A percentile compares a stretch with the other conserved stretches of the same genome.
phyloP scores from a whole-genome alignment of 2,113 vertebrate genomes.

The Pycnonotus jocosus region DNA sequence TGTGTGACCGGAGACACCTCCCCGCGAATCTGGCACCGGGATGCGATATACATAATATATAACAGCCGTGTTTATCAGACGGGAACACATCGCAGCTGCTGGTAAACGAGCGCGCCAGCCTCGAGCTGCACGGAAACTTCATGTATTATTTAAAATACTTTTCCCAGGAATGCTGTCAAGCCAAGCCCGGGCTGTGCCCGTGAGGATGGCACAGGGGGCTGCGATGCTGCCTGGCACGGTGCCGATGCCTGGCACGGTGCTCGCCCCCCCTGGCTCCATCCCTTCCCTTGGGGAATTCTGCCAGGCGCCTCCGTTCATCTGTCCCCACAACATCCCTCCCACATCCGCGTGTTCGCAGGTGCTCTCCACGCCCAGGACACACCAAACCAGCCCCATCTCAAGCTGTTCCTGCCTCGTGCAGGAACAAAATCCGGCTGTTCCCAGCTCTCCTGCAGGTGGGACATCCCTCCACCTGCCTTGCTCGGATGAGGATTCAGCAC shows the following conservation, averaged over 20 bases:
- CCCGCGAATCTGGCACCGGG: neutral
- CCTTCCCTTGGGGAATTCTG: neutral
- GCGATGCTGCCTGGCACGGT: rapidly evolving
- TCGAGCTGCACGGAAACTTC: conserved; percentile 29
- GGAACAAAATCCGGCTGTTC: rapidly evolving
- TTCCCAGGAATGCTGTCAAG: conserved; percentile 39
- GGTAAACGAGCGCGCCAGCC: conserved; percentile 10
- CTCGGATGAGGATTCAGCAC: neutral
- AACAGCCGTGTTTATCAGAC: conserved; percentile 42
- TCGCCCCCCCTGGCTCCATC: neutral
- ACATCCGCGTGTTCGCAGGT: rapidly evolving
- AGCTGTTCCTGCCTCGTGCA: rapidly evolving
- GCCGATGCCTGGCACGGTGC: neutral
- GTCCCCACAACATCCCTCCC: rapidly evolving
- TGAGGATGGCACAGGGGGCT: neutral
- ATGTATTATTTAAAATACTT: conserved; percentile 62
- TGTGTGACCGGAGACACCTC: neutral
- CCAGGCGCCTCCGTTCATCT: neutral
- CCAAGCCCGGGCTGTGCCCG: neutral
- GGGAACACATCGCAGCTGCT: conserved; percentile 12
- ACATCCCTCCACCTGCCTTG: neutral
- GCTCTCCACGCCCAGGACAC: neutral
- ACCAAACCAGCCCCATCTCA: neutral
- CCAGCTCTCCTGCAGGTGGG: rapidly evolving
- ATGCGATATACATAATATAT: conserved; percentile 8